Evolutionary conservation across 2,113 vertebrate genomes (phyloP).

Genomic region (Hyla sarda): DNA sequence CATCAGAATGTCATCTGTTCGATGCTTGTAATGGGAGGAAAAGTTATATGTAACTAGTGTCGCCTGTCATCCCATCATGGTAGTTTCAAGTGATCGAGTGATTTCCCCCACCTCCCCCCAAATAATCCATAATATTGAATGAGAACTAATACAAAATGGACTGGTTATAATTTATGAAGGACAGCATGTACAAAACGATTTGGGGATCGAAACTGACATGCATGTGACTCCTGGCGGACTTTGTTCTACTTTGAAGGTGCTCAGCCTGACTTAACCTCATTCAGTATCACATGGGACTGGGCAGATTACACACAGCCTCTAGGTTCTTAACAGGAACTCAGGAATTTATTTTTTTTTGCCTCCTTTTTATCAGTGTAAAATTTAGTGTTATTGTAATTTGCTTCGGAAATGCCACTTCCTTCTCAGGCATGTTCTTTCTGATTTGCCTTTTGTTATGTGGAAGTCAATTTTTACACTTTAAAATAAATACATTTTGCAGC

Average conservation of each 20-base stretch:
- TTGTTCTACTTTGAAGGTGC: neutral
- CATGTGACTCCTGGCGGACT: neutral
- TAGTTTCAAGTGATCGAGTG: too few relatives aligned
- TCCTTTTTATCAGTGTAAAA: slow-evolving; percentile 41
- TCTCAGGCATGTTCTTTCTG: neutral
- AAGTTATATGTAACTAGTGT: too few relatives aligned
- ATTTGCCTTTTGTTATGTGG: neutral
- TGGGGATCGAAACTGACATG: neutral
- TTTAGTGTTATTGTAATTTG: slow-evolving; percentile 41
- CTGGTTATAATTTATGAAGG: neutral
- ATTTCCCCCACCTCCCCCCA: neutral
- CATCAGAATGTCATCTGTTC: too few relatives aligned
- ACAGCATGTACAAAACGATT: neutral
- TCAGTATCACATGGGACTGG: neutral
- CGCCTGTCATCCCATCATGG: too few relatives aligned
- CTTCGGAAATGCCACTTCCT: slow-evolving; percentile 45
- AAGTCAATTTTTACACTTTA: slow-evolving; percentile 1
- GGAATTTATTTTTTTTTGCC: neutral
- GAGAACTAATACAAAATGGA: neutral
- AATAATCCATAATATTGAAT: neutral
- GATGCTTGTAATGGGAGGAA: too few relatives aligned
- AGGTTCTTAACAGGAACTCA: slow-evolving; percentile 16
- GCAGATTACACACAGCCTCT: neutral
- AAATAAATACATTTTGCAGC: too few relatives aligned
- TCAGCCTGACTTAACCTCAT: slow-evolving; percentile 23